Conservation (phyloP, 2,113 vertebrate genomes). For the Nerophis lumbriciformis region DNA sequence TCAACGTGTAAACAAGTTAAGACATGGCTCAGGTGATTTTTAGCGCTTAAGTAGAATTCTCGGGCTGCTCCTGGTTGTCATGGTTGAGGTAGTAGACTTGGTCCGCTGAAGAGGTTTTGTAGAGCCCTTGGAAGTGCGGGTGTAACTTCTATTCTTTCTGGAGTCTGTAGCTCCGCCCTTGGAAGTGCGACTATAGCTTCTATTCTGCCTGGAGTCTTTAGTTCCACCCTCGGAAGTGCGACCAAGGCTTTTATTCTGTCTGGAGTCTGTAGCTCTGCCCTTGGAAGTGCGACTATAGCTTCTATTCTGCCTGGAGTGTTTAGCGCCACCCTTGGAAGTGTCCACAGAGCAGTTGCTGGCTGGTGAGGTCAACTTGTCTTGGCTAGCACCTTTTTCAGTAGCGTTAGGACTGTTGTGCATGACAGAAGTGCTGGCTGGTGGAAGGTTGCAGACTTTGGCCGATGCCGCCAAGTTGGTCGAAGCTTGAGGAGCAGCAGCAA, state of each 20-base stretch:
- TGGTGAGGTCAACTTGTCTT: slow-evolving; percentile 30
- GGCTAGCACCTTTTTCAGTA: slow-evolving; percentile 21
- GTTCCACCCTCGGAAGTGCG: slow-evolving; percentile 29
- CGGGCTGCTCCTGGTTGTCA: slow-evolving; percentile 51
- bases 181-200: slow-evolving; percentile 8
- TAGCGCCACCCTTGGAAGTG: slow-evolving; percentile 27
- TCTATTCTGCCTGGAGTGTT: slow-evolving; percentile 7
- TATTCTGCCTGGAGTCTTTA: slow-evolving; percentile 6
- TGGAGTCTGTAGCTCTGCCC: slow-evolving; percentile 6
- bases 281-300: slow-evolving; percentile 34
- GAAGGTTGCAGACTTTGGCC: background rate
- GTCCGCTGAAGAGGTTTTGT: slow-evolving; percentile 28
- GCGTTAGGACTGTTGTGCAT: slow-evolving; percentile 21
- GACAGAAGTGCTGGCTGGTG: slow-evolving; percentile 21
- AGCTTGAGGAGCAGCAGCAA: slow-evolving; percentile 27
- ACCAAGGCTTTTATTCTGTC: slow-evolving; percentile 14
- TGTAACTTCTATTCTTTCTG: slow-evolving; percentile 13
- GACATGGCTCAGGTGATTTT: slow-evolving; percentile 1
- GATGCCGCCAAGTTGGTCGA: slow-evolving; percentile 26
- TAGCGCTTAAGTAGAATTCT: slow-evolving; percentile 33
- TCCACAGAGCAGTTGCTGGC: slow-evolving; percentile 13
- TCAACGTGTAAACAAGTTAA: slow-evolving; percentile 1
- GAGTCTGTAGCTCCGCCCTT: slow-evolving; percentile 3
- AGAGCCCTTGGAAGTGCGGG: slow-evolving; percentile 37
- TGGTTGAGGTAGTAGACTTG: slow-evolving; percentile 48